These are phyloP conservation scores for Oreocharis arfaki DNA, from an alignment of 2,113 vertebrate genomes.

Conservation along the genomic window DNA sequence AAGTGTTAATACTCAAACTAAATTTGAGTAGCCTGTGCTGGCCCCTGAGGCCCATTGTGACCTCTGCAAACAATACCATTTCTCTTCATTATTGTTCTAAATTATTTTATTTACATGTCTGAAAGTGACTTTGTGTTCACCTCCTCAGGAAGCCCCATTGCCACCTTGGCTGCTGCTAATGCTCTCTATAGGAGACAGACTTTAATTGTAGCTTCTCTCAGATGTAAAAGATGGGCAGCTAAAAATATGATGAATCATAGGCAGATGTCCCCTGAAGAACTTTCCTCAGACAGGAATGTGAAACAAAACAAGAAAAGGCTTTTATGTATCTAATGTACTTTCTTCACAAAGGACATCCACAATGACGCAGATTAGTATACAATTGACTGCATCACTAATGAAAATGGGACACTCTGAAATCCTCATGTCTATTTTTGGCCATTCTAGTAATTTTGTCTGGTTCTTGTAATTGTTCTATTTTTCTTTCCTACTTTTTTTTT, in stretches of 20 bases:
- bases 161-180: neutral
- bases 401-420: neutral
- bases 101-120: neutral
- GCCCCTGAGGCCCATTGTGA: neutral
- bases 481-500: neutral
- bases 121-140: conserved; percentile 14
- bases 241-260: neutral
- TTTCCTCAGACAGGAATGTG: neutral
- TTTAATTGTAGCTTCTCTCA: neutral
- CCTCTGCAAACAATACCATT: neutral
- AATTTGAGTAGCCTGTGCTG: neutral
- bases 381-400: neutral
- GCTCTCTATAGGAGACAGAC: neutral
- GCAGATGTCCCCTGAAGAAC: neutral
- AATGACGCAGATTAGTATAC: neutral
- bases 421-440: neutral
- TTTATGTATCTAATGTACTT: neutral
- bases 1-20: neutral
- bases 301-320: neutral
- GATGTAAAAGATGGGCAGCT: neutral
- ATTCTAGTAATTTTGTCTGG: neutral
- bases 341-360: neutral
- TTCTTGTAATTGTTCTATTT: neutral
- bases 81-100: neutral
- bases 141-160: neutral